Conservation (phyloP, 2,888 invertebrate species). For the Drosophila phalerata region DNA sequence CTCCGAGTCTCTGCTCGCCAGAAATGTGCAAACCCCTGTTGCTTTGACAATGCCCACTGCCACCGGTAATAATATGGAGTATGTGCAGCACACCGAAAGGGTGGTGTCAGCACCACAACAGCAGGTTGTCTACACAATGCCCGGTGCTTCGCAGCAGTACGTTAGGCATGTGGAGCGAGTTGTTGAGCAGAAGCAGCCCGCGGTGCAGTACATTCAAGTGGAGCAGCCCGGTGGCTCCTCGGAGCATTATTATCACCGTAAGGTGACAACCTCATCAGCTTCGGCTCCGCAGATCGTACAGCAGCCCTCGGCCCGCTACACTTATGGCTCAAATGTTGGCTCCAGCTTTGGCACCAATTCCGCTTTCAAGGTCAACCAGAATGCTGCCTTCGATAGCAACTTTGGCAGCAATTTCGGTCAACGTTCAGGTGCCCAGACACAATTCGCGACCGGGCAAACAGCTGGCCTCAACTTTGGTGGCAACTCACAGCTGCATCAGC, state of each 20-base stretch:
- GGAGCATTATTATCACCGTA: constrained; percentile 78
- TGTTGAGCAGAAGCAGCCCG: constrained; percentile 62
- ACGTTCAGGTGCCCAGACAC: constrained; percentile 35
- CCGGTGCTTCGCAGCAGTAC: constrained; percentile 78
- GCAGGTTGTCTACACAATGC: constrained; percentile 61
- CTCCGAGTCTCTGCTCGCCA: constrained; percentile 54
- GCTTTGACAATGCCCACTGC: constrained; percentile 40
- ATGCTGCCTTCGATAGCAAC: constrained; percentile 38
- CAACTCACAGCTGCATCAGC: constrained; percentile 68
- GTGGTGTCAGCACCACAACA: constrained; percentile 55
- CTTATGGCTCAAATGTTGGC: constrained; percentile 43
- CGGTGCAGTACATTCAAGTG: constrained; percentile 62
- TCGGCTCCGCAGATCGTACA: constrained; percentile 66
- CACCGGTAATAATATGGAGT: constrained; percentile 58
- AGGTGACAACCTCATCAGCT: constrained; percentile 60
- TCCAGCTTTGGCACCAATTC: constrained; percentile 57
- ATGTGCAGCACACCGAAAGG: constrained; percentile 69
- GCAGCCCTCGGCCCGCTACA: constrained; percentile 44
- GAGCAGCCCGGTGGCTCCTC: constrained; percentile 66
- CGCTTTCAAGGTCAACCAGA: constrained; percentile 61
- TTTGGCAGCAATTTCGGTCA: constrained; percentile 54
- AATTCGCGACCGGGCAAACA: constrained; percentile 3
- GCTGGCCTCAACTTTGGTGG: constrained; percentile 29
- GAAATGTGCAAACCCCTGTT: constrained; percentile 46
- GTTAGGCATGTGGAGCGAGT: constrained; percentile 76